Conservation (phyloP, 1,140 invertebrate genomes). For the Leptopilina clavipes region DNA sequence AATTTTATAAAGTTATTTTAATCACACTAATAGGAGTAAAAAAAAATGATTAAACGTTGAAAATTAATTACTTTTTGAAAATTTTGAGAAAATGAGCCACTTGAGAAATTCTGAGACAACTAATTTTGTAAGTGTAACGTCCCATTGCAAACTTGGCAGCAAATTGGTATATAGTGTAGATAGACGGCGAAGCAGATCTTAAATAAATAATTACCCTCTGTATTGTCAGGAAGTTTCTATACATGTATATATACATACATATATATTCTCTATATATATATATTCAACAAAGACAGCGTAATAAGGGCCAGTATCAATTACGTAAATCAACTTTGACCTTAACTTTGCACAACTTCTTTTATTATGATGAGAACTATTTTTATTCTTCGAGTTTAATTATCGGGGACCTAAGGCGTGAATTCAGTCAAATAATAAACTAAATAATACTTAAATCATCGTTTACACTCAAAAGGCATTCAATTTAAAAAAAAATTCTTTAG, state of each 20-base stretch:
- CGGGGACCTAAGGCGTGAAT: not conserved
- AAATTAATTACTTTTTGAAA: too few relatives aligned
- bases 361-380: slow-evolving; percentile 3
- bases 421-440: too few relatives aligned
- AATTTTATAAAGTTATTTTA: too few relatives aligned
- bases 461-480: too few relatives aligned
- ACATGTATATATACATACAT: too few relatives aligned
- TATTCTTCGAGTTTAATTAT: slow-evolving; percentile 1
- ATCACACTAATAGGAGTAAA: too few relatives aligned
- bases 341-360: not conserved
- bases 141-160: not conserved
- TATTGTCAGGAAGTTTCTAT: not conserved
- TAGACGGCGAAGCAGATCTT: not conserved
- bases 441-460: too few relatives aligned
- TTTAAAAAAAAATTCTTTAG: not conserved
- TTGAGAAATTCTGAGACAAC: too few relatives aligned
- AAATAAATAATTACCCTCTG: slow-evolving; percentile 22
- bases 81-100: too few relatives aligned
- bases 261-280: not conserved
- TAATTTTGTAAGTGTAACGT: not conserved
- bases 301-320: slow-evolving; percentile 6
- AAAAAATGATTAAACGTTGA: too few relatives aligned
- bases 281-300: not conserved
- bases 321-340: slow-evolving; percentile 20
- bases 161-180: not conserved